Conservation (phyloP, 2,113 vertebrate species). For the Prunella himalayana region DNA sequence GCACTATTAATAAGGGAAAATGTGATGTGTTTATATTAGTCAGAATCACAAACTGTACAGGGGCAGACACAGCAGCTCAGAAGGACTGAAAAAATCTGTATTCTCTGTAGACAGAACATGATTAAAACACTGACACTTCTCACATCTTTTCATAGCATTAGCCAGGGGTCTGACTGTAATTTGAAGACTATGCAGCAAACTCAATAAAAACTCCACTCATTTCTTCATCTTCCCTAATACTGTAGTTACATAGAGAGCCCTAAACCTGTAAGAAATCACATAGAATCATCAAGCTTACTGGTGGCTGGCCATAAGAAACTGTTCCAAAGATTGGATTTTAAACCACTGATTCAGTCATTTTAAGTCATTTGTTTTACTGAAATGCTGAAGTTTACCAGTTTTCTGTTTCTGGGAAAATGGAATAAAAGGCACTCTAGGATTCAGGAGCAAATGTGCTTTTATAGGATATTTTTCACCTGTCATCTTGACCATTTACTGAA, state of each 20-base stretch:
- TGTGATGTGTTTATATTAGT: background rate
- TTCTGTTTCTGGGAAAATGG: background rate
- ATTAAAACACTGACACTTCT: background rate
- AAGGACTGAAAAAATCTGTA: background rate
- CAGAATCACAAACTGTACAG: background rate
- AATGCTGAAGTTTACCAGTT: background rate
- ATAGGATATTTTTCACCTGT: background rate
- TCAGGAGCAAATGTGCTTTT: background rate
- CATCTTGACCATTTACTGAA: background rate
- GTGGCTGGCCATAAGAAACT: background rate
- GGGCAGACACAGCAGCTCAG: background rate
- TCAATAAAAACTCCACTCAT: background rate
- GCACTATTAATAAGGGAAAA: slow-evolving; percentile 30
- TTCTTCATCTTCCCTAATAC: background rate
- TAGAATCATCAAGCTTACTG: background rate
- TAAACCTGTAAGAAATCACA: background rate
- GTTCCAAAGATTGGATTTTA: background rate
- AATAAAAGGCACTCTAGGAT: background rate
- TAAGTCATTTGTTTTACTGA: background rate
- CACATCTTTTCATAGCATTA: background rate
- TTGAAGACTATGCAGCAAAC: background rate
- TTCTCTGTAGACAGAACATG: background rate
- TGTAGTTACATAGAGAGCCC: background rate
- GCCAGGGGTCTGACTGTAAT: background rate
- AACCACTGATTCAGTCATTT: background rate